These are phyloP conservation scores for Harlomillsia oculata DNA, from an alignment of 1,140 invertebrate genomes.

Conservation along the genomic window DNA sequence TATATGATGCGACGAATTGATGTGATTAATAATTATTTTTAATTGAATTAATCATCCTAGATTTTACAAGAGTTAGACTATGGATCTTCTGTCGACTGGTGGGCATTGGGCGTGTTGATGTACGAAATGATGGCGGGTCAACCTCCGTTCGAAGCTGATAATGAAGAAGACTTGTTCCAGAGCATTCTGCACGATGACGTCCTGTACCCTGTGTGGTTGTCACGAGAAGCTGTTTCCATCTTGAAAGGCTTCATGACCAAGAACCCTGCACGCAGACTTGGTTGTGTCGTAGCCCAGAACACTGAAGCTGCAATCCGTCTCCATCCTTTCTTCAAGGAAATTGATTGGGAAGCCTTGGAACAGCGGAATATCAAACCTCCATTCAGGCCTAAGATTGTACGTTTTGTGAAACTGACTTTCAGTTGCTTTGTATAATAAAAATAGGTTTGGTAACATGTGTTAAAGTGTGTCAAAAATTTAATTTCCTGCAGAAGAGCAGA, in stretches of 20 bases:
- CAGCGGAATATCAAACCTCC: conserved; percentile 84
- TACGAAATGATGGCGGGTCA: conserved; percentile 99
- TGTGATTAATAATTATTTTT: conserved; percentile 85
- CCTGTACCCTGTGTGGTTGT: conserved; percentile 94
- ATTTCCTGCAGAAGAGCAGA: conserved; percentile 91
- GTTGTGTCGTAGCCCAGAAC: conserved; percentile 67
- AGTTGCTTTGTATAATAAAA: too few relatives aligned
- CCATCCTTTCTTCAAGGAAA: conserved; percentile 92
- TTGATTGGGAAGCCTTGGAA: conserved; percentile 93
- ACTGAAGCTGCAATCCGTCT: conserved; percentile 74
- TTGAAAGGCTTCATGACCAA: conserved; percentile 99
- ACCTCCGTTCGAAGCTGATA: conserved; percentile 98
- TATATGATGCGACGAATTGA: conserved; percentile 96
- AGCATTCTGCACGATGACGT: conserved; percentile 97
- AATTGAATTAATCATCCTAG: conserved; percentile 93
- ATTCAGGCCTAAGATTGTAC: conserved; percentile 96
- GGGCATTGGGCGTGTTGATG: conserved; percentile 74
- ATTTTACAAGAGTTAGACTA: conserved; percentile 93
- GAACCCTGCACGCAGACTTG: conserved; percentile 85
- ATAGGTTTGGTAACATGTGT: too few relatives aligned
- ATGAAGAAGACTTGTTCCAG: conserved; percentile 98
- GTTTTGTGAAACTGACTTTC: conserved; percentile 40
- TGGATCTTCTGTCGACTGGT: conserved; percentile 97
- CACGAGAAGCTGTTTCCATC: conserved; percentile 91
- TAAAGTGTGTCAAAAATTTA: too few relatives aligned